Base-by-base conservation (phyloP, 1,140 invertebrate genomes). In the Dermatophagoides farinae region DNA sequence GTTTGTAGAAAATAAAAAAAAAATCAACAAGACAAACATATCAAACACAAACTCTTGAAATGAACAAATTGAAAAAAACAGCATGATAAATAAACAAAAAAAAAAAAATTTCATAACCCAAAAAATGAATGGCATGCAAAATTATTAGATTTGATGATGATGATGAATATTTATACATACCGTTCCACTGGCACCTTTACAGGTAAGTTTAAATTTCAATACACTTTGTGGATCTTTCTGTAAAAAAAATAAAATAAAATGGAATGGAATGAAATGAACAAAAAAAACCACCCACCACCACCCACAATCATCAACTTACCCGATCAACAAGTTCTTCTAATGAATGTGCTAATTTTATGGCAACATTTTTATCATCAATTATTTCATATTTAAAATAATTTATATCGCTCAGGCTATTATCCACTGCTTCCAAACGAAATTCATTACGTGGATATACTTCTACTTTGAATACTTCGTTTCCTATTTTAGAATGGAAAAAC, bases 241-340 rank as follows among this genome's bases (percentile, higher is more conserved):
- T 20, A 37, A 16, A 18, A 47, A 49, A 63, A 53, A 39, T 58
- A 43, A 12, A 25, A 58, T 14, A 37, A 46, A 52, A 50, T 4
- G 38, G 39, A 12, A 23, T 52, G 49, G 12, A n/a, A 51, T 51
- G 12, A 20, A n/a, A 51, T n/a, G n/a, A n/a, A 51, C 8, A 9
- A 9, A 51, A 41, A n/a, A n/a, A n/a, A n/a, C n/a, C n/a, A n/a
- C n/a, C n/a, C n/a, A n/a, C 6, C 44, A 46, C 1, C 5, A n/a
- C 8, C 8, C 1, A 31, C 1, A 52, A 16, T 16, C 1, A 54
- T 0, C 2, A 23, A 59, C 76, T 76, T 69, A 85, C 83, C 22
- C 78, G 77, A 71, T 88, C 85, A 0, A 88, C 85, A 16, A 88
- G 71, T 53, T 82, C 75, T 65, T 88, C 85, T 62, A 88, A 69